Evolutionary conservation across 1,140 invertebrate genomes (phyloP), one percentile per base, ranked within the genome.

Genomic region (Helicoverpa armigera): DNA sequence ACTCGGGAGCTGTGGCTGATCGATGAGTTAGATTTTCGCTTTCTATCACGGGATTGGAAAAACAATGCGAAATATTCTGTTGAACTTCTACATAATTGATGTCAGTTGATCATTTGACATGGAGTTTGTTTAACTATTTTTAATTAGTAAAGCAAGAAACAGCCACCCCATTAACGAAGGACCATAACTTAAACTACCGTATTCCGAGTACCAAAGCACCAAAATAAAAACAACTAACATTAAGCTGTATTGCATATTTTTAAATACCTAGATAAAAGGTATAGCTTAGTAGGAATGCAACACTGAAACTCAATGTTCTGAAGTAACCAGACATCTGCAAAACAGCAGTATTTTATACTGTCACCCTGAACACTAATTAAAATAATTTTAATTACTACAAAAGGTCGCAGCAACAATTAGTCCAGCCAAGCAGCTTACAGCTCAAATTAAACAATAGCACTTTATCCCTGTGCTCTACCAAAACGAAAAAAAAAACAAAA

Each of bases 21-120:
- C 31, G 70, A 73, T 13, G 70, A 54, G 67, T n/a, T 56, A 43
- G 43, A 73, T 73, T 73, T 73, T 73, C 70, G 23, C 70, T 73
- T 73, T 73, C 70, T 54, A 58, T 56, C 35, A 7, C 35, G 35
- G 7, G 35, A 3, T 35, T 35, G 35, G 35, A 35, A 35, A 35
- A 35, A 35, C 35, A 35, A 35, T 35, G 7, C 35, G 35, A 35
- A 35, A 35, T 35, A 35, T 35, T 35, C 35, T 35, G 7, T 35
- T 3, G 35, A 5, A 35, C 35, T 35, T 35, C 7, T 3, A 23
- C 23, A 23, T 23, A 23, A 23, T 23, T 0, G 23, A 35, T 7
- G 35, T 35, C 0, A 35, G 7, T 35, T 35, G 7, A 35, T 35
- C 3, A 35, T 7, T 35, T 35, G 35, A 2, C 35, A 35, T 7